These are phyloP conservation scores for Hippoglossus hippoglossus DNA, from an alignment of 2,797 vertebrate genomes.

Conservation along the genomic window DNA sequence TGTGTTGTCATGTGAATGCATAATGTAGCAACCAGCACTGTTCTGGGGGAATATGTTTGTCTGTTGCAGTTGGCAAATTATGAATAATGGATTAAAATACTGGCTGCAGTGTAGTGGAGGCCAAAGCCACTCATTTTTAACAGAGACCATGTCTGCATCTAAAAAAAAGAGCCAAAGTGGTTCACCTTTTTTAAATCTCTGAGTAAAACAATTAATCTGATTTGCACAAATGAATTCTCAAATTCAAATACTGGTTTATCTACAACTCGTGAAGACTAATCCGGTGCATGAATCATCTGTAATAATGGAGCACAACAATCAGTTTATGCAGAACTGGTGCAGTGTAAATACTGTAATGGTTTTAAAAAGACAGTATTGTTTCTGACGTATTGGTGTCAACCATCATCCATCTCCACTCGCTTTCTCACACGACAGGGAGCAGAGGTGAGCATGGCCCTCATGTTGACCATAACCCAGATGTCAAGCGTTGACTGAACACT, in stretches of 20 bases:
- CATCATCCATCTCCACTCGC: slow-evolving; percentile 15
- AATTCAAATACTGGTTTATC: neutral
- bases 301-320: neutral
- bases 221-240: neutral
- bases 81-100: slow-evolving; percentile 67
- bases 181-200: slow-evolving; percentile 5
- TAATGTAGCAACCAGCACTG: slow-evolving; percentile 43
- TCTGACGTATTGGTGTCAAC: neutral
- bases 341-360: neutral
- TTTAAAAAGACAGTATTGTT: neutral
- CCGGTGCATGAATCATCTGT: neutral
- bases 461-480: slow-evolving; percentile 48
- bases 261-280: neutral
- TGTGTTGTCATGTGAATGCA: slow-evolving; percentile 61
- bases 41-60: slow-evolving; percentile 56
- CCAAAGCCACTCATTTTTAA: slow-evolving; percentile 28
- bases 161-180: slow-evolving; percentile 20
- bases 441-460: slow-evolving; percentile 18
- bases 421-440: slow-evolving; percentile 14
- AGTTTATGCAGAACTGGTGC: neutral
- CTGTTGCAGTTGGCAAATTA: slow-evolving; percentile 34
- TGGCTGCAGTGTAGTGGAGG: slow-evolving; percentile 32
- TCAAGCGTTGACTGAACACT: slow-evolving; percentile 47
- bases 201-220: neutral
- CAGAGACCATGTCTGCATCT: slow-evolving; percentile 3